Evolutionary conservation across 1,140 invertebrate genomes (phyloP).

Genomic region (Orchesella cincta): DNA sequence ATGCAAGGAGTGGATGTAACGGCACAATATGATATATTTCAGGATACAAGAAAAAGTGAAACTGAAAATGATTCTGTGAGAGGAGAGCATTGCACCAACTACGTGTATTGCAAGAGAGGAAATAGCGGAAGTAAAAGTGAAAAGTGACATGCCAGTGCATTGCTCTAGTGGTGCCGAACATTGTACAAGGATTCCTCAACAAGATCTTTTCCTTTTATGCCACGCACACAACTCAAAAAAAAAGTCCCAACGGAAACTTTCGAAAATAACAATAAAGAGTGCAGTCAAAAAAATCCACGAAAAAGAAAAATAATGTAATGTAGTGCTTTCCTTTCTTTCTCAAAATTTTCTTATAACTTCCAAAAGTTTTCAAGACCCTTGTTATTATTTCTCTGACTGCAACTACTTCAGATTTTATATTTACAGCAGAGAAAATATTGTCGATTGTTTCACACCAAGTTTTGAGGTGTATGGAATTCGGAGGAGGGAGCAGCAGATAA

Average conservation of each 20-base stretch:
- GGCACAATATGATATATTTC: slow-evolving; percentile 2
- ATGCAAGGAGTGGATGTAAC: background rate
- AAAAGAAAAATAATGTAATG: too few species aligned
- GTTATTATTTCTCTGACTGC: too few species aligned
- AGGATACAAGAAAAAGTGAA: background rate
- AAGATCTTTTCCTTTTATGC: too few species aligned
- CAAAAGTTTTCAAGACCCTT: too few species aligned
- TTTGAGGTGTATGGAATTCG: too few species aligned
- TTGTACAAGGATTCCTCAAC: background rate
- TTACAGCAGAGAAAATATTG: too few species aligned
- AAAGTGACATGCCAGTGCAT: slow-evolving; percentile 23
- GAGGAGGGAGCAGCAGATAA: too few species aligned
- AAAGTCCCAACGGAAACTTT: background rate
- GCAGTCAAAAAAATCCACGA: too few species aligned
- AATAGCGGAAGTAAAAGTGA: slow-evolving; percentile 1
- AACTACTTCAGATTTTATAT: too few species aligned
- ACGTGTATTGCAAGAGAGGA: background rate
- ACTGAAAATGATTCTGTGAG: background rate
- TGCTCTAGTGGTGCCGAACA: background rate
- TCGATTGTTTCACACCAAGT: too few species aligned
- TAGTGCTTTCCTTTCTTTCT: too few species aligned
- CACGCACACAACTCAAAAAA: background rate
- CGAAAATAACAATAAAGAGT: background rate
- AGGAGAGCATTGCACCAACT: background rate
- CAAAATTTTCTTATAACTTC: too few species aligned